phyloP scores from a whole-genome alignment of 2,888 invertebrate genomes.

The Gari tellinella region DNA sequence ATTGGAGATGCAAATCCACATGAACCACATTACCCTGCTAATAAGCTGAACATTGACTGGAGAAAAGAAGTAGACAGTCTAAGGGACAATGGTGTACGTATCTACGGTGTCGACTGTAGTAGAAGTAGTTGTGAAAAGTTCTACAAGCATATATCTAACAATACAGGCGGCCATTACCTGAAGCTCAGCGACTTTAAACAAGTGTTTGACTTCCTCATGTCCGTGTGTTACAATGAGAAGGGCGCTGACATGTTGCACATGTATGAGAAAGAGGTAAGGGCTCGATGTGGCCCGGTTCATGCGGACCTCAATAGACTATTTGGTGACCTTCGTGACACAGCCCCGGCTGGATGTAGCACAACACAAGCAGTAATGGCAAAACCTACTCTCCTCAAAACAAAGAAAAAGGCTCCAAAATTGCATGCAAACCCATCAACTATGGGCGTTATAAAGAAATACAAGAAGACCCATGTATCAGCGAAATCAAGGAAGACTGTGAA shows the following conservation, averaged over 20 bases:
- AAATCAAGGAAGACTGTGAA: no score
- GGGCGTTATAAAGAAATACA: no score
- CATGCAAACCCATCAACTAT: no score
- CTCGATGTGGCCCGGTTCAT: conserved; percentile 58
- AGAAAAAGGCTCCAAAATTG: no score
- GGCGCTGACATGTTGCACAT: no score
- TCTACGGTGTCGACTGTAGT: conserved; percentile 73
- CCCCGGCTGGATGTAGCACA: no score
- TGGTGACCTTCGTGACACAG: conserved; percentile 55
- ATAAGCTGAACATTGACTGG: conserved; percentile 77
- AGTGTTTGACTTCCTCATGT: conserved; percentile 80
- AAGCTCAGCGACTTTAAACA: conserved; percentile 74
- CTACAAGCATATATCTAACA: conserved; percentile 69
- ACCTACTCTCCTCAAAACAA: no score
- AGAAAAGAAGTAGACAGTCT: conserved; percentile 68
- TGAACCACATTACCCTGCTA: conserved; percentile 65
- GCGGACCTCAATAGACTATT: conserved; percentile 70
- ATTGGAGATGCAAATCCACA: no score
- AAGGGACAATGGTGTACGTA: conserved; percentile 62
- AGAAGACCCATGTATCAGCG: no score
- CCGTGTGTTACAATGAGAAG: conserved; percentile 80
- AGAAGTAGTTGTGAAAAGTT: conserved; percentile 57
- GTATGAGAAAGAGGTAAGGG: no score
- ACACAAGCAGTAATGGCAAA: no score
- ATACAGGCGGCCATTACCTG: conserved; percentile 76